Evolutionary conservation across 1,140 invertebrate genomes (phyloP), one percentile per base, ranked within the genome.

Genomic region (Drosophila watanabei): DNA sequence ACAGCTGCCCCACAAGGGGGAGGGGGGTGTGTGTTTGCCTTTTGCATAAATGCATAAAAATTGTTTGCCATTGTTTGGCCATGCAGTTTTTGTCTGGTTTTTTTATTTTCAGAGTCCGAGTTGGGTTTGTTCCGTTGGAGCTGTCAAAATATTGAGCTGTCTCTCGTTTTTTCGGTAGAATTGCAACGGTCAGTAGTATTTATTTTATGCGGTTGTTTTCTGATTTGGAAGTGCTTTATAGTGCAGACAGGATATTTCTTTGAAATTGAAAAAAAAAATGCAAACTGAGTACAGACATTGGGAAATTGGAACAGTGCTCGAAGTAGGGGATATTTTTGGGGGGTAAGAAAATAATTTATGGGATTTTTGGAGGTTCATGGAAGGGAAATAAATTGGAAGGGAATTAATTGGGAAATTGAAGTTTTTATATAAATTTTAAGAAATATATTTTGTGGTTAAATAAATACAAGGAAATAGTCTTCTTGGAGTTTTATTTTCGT

Each of bases 21-120:
- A 30, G 39, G 48, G 35, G 28, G 39, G 30, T 51, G 52, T 35
- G 28, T 56, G 72, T 66, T 77, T 75, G 58, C 63, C 79, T 90
- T 88, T 88, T 89, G 85, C 85, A 89, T 89, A 89, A 89, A 89
- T 89, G 86, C 85, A 89, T 89, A 86, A 90, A 90, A 89, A 89
- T 86, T 85, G 81, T 81, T 85, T 89, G 75, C 82, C 85, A 90
- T 89, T 89, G 85, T 89, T 90, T 90, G 82, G 82, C 20, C 68
- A 60, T 60, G 54, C 79, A 81, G 81, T 82, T 51, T 62, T n/a
- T n/a, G n/a, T n/a, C n/a, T n/a, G n/a, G n/a, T 62, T 54, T 49
- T 46, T 10, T 5, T 14, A 14, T 49, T 61, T 52, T 66, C 52
- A 11, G 20, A 7, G 63, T 70, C 48, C 48, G 43, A 69, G 77